phyloP scores from a whole-genome alignment of 2,888 invertebrate genomes.

The Crepidodera aurea region DNA sequence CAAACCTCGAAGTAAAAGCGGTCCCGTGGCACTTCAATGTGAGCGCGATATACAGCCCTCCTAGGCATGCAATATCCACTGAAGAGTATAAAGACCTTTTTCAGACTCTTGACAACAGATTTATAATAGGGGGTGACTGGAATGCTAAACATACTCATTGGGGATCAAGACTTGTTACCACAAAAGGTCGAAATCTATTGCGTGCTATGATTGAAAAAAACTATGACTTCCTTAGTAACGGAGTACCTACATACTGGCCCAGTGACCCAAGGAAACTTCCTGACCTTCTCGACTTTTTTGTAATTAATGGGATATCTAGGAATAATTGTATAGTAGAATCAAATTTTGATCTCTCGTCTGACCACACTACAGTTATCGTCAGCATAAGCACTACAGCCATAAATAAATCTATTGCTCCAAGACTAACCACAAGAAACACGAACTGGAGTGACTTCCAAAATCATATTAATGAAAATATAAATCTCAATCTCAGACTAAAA shows the following conservation, averaged over 20 bases:
- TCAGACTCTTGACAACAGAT: slow-evolving; percentile 3
- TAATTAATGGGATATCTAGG: background rate
- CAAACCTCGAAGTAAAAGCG: slow-evolving; percentile 1
- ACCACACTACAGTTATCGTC: background rate
- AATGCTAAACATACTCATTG: no score
- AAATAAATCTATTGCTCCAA: background rate
- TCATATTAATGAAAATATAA: no score
- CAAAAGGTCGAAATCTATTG: no score
- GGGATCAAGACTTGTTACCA: no score
- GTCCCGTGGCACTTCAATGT: background rate
- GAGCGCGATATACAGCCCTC: slow-evolving; percentile 5
- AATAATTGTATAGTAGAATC: slow-evolving; percentile 2
- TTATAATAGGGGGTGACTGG: slow-evolving; percentile 5
- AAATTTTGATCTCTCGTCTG: background rate
- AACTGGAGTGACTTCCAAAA: background rate
- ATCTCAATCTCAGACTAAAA: background rate
- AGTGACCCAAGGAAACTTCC: slow-evolving; percentile 12
- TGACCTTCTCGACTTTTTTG: background rate
- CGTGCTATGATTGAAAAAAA: background rate
- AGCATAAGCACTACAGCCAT: background rate
- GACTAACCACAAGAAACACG: background rate
- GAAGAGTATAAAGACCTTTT: background rate
- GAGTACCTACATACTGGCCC: slow-evolving; percentile 14
- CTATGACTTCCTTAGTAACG: slow-evolving; percentile 6
- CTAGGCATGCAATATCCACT: slow-evolving; percentile 13